phyloP scores from a whole-genome alignment of 2,113 vertebrate genomes.

The Tetrax tetrax region DNA sequence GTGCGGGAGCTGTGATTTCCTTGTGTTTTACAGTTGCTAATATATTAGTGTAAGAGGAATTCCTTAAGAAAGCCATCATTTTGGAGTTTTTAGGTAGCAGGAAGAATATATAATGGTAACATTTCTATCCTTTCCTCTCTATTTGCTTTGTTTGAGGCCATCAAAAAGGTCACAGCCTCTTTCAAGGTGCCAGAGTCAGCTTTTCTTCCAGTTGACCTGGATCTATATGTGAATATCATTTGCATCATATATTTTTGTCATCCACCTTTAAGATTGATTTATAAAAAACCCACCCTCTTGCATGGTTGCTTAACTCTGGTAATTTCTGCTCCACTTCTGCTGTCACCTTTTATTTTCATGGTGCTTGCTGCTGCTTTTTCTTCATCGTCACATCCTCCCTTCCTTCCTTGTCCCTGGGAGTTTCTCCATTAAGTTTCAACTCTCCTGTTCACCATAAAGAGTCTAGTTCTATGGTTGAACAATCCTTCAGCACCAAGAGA shows the following conservation, averaged over 20 bases:
- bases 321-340: conserved; percentile 4
- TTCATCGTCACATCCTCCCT: conserved; percentile 27
- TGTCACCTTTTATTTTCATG: conserved; percentile 49
- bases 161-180: background rate
- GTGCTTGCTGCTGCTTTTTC: conserved; percentile 12
- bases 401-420: conserved; percentile 22
- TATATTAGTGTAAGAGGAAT: conserved; percentile 20
- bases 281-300: background rate
- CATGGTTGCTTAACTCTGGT: conserved; percentile 12
- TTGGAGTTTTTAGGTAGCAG: conserved; percentile 55
- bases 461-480: conserved; percentile 62
- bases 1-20: background rate
- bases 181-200: conserved; percentile 24
- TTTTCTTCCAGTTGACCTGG: background rate
- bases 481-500: conserved; percentile 27
- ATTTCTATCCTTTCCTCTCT: conserved; percentile 13
- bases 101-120: conserved; percentile 24
- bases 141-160: conserved; percentile 27
- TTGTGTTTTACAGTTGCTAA: background rate
- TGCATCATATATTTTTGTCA: conserved; percentile 21
- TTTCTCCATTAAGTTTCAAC: conserved; percentile 49
- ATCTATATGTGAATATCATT: conserved; percentile 16
- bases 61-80: conserved; percentile 69
- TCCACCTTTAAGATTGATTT: conserved; percentile 33
- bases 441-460: conserved; percentile 65